Evolutionary conservation across 2,797 vertebrate genomes (phyloP).

Genomic region (Adelosebastes latens): DNA sequence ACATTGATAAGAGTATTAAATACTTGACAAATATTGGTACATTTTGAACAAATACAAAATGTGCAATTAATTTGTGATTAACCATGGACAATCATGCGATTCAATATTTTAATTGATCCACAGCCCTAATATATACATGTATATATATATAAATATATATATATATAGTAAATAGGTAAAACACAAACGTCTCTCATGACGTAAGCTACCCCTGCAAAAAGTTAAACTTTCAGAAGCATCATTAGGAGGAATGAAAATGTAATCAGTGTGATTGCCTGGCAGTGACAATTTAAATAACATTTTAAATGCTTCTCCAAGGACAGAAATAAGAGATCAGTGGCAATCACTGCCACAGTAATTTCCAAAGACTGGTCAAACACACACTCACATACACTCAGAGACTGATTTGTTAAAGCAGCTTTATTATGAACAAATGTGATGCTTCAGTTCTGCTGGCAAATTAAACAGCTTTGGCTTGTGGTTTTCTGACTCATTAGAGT

Average conservation of each 20-base stretch:
- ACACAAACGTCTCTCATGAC: background rate
- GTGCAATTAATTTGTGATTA: too few relatives aligned
- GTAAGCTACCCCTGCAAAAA: constrained; percentile 7
- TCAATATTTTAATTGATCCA: too few relatives aligned
- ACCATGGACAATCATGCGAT: too few relatives aligned
- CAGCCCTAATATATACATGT: too few relatives aligned
- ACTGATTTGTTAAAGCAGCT: constrained; percentile 64
- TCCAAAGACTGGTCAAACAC: constrained; percentile 39
- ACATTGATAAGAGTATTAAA: too few relatives aligned
- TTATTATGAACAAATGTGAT: constrained; percentile 63
- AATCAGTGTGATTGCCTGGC: constrained; percentile 31
- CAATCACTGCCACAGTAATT: constrained; percentile 42
- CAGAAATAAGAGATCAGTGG: constrained; percentile 22
- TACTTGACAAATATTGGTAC: too few relatives aligned
- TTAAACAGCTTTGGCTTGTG: constrained; percentile 62
- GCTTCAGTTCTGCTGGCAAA: constrained; percentile 73
- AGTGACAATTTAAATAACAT: constrained; percentile 40
- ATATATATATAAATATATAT: too few relatives aligned
- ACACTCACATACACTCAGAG: background rate
- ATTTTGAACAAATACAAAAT: too few relatives aligned
- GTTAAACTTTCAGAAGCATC: background rate
- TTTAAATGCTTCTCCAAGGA: constrained; percentile 27
- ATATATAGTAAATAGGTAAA: background rate
- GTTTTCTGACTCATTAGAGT: constrained; percentile 71
- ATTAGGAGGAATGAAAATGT: constrained; percentile 2